Base-by-base conservation (phyloP, 2,113 vertebrate species). In the Mesembrinibis cayennensis region DNA sequence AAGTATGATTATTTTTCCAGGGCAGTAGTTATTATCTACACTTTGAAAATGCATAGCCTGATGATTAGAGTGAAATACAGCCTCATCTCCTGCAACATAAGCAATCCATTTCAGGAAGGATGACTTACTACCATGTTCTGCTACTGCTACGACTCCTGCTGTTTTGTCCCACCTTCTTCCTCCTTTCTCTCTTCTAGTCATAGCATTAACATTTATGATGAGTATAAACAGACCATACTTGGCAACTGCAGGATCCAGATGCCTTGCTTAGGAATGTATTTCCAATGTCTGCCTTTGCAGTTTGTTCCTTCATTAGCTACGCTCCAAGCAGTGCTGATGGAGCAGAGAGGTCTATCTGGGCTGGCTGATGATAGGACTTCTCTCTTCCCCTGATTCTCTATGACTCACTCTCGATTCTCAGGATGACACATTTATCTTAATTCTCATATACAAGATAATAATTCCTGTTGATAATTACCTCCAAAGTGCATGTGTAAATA, bases 141-240 rank as follows among this genome's bases (percentile, higher is more conserved):
- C 36, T 79, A 69, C 21, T 58, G 50, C 79, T 82, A 59, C 2
- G 36, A 78, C 47, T 85, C 59, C 65, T 94, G 86, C 61, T 88
- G 34, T 70, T 95, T 84, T 36, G 52, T 63, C 62, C 83, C 50
- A 44, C 49, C 44, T 29, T 84, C 36, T 90, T 95, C 78, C 71
- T 95, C 56, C 49, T 66, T 91, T 34, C 61, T 69, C 40, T 79
- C 63, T 84, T 87, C 63, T 58, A 89, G 63, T 80, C 87, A 90
- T 10, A 91, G 70, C 2, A 5, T 76, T 90, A 95, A 90, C 90
- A 94, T 96, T 95, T 94, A 93, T 66, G 79, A 89, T 69, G 49
- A 56, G 36, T 74, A 76, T n/a, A 71, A 89, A 76, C 40, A 96
- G 86, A 82, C 52, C 30, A 44, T 40, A 55, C 55, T 70, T 77